A percentile compares a stretch with the other conserved stretches of the same genome.
Evolutionary conservation across 2,797 vertebrate species (phyloP).

Genomic region (Allobates femoralis): DNA sequence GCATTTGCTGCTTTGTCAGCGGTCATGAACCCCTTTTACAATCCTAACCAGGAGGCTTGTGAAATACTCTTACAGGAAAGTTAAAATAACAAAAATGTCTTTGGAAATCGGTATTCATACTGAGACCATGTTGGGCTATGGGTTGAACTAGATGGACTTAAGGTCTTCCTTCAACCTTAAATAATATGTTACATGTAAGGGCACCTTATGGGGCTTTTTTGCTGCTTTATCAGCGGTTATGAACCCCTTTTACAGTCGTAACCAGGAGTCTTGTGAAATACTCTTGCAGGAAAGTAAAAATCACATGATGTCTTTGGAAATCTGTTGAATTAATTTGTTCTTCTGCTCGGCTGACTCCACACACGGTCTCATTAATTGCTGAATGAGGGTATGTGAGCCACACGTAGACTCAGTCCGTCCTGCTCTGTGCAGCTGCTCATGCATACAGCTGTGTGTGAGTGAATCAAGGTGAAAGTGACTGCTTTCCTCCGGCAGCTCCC

Average conservation of each 20-base stretch:
- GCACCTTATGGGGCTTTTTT: no score
- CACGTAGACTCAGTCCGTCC: not conserved
- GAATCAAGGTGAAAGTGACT: slow-evolving; percentile 60
- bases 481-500: slow-evolving; percentile 44
- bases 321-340: not conserved
- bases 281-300: not conserved
- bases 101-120: not conserved
- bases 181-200: no score
- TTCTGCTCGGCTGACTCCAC: not conserved
- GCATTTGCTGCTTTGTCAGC: not conserved
- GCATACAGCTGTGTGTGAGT: slow-evolving; percentile 34
- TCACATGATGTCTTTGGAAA: not conserved
- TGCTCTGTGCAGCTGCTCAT: slow-evolving; percentile 13
- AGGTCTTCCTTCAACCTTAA: no score
- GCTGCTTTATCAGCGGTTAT: not conserved
- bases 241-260: not conserved
- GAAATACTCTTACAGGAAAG: not conserved
- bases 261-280: not conserved
- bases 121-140: no score
- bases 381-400: not conserved
- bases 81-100: not conserved
- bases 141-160: no score
- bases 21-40: not conserved
- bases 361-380: not conserved
- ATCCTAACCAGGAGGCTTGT: not conserved